Evolutionary conservation across 2,888 invertebrate genomes (phyloP).

Genomic region (Caenorhabditis angaria): DNA sequence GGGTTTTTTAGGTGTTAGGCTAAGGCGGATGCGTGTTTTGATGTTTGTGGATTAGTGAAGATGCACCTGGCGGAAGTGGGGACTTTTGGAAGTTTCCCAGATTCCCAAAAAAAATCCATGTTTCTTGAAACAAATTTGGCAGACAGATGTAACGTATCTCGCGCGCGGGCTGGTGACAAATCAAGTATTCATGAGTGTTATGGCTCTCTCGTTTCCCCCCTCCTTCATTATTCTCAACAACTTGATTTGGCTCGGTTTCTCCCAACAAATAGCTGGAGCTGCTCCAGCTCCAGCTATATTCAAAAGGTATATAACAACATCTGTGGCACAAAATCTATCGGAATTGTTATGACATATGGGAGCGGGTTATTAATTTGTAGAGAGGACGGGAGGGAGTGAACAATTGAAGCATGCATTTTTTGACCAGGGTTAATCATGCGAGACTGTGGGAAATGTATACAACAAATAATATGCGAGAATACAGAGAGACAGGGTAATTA

Average conservation of each 20-base stretch:
- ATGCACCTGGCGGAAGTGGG: no score
- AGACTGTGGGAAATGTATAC: conserved; percentile 4
- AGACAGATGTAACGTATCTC: no score
- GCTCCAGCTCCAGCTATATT: no score
- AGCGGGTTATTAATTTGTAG: no score
- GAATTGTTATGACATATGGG: not conserved
- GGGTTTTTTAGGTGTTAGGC: not conserved
- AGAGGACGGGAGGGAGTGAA: no score
- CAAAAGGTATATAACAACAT: not conserved
- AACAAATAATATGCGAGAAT: not conserved
- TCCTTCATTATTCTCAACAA: conserved; percentile 2
- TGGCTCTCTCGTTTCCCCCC: not conserved
- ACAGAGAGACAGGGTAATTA: not conserved
- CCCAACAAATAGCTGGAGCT: no score
- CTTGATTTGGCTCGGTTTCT: not conserved
- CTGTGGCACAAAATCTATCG: not conserved
- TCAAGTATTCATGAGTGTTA: conserved; percentile 4
- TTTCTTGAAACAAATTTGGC: not conserved
- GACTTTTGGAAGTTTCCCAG: no score
- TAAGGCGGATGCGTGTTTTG: not conserved
- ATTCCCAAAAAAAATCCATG: not conserved
- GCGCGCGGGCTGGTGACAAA: not conserved
- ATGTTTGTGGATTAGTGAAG: no score
- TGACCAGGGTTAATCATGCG: not conserved
- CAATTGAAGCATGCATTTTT: no score